phyloP scores from a whole-genome alignment of 2,888 invertebrate species.

The Synergus laeviventris region DNA sequence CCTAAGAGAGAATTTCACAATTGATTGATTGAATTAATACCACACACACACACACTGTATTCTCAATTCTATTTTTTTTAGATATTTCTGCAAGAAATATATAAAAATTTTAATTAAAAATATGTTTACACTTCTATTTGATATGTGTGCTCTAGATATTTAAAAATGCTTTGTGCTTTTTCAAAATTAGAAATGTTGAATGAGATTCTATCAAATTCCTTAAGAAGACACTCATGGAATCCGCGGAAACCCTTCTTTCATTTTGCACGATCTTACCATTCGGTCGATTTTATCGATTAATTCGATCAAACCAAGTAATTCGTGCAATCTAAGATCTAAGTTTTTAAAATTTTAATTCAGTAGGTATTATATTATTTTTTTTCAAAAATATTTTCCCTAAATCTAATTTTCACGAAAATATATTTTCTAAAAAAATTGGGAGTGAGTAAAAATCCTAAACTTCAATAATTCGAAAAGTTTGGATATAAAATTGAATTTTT shows the following conservation, averaged over 20 bases:
- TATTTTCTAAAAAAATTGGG: too few species aligned
- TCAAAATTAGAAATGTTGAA: background rate
- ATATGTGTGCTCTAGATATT: too few species aligned
- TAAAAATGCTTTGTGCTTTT: background rate
- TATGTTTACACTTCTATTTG: too few species aligned
- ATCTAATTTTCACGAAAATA: too few species aligned
- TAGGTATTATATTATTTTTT: background rate
- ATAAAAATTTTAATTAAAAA: too few species aligned
- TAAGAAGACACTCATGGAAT: background rate
- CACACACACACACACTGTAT: background rate
- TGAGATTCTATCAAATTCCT: background rate
- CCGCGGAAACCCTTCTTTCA: background rate
- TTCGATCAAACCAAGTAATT: background rate
- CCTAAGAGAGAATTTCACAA: conserved; percentile 77
- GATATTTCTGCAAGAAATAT: background rate
- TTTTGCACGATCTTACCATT: background rate
- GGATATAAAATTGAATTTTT: too few species aligned
- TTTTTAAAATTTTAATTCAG: background rate
- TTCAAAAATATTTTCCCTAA: too few species aligned
- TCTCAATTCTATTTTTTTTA: background rate
- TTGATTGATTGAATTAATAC: background rate
- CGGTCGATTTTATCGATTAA: background rate
- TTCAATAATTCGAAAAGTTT: too few species aligned
- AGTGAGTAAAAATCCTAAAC: too few species aligned
- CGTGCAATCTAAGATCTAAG: background rate